Evolutionary conservation across 2,888 invertebrate genomes (phyloP), one percentile per base, ranked within the genome.

Genomic region (Kuschelorhynchus macadamiae): DNA sequence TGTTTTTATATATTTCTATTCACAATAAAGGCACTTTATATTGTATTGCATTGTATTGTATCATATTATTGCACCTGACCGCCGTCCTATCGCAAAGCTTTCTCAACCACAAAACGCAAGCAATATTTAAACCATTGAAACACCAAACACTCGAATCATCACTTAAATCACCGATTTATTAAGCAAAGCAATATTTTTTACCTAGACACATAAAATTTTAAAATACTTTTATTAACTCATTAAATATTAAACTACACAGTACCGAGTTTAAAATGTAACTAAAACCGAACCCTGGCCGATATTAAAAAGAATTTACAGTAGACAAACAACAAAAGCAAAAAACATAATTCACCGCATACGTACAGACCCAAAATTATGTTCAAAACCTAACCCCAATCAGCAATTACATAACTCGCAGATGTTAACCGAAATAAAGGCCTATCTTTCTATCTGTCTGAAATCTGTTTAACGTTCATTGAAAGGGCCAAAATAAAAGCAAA

Each of bases 391-490:
- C 60, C 50, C 50, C 49, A 62, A 42, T 44, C 53, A 18, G 55
- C 47, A 46, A 61, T 67, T 67, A 61, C 67, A 39, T 60, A 52
- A 53, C 44, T 57, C 50, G 55, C 69, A 69, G 69, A 69, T 69
- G 69, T 61, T 9, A 49, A 32, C 47, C 44, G 16, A 53, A 46
- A 68, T 63, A 53, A 68, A 55, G 33, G 66, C 60, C 52, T 47
- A 47, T 47, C 21, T 25, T 47, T 53, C 25, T 66, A 61, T 61
- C 49, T 67, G 62, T 61, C 49, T 33, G 36, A 50, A 39, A 64
- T 64, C 50, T 59, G 52, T 64, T 60, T 60, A 60, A 50, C 41
- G 60, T 60, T 60, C 66, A 59, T 50, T 59, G 25, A 56, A 61
- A 56, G 56, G 57, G 53, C 42, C 47, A 41, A 70, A 61, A 57